These are phyloP conservation scores for Bruchidius siliquastri DNA, from an alignment of 2,888 invertebrate genomes.

Conservation along the genomic window DNA sequence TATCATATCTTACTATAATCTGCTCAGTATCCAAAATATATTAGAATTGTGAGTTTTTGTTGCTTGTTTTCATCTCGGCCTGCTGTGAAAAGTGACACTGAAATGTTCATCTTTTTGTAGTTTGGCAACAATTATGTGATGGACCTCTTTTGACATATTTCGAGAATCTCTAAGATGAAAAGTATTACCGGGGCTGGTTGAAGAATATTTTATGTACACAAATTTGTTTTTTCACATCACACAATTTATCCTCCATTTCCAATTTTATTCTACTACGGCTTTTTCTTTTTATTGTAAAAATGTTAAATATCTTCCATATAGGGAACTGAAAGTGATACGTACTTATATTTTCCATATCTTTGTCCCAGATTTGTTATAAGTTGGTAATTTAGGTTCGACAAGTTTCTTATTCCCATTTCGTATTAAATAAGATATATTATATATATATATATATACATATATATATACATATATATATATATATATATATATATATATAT, in stretches of 20 bases:
- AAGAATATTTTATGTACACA: neutral
- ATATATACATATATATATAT: no score
- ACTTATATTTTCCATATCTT: conserved; percentile 8
- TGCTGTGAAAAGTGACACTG: neutral
- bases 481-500: no score
- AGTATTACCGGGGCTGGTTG: neutral
- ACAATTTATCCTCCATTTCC: neutral
- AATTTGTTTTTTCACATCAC: neutral
- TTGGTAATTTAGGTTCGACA: no score
- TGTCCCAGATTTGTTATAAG: neutral
- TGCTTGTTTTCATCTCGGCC: neutral
- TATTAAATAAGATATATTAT: no score
- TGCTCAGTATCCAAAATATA: neutral
- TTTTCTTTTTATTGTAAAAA: neutral
- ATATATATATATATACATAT: no score
- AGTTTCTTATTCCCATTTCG: no score
- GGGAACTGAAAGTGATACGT: conserved; percentile 19
- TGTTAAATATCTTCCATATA: neutral
- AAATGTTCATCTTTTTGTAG: neutral
- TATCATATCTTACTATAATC: no score
- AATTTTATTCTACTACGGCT: neutral
- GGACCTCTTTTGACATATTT: neutral
- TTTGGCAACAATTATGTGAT: neutral
- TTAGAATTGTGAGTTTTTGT: neutral
- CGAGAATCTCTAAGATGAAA: neutral